Conservation (phyloP, 2,113 vertebrate genomes). For the Thermophis baileyi region DNA sequence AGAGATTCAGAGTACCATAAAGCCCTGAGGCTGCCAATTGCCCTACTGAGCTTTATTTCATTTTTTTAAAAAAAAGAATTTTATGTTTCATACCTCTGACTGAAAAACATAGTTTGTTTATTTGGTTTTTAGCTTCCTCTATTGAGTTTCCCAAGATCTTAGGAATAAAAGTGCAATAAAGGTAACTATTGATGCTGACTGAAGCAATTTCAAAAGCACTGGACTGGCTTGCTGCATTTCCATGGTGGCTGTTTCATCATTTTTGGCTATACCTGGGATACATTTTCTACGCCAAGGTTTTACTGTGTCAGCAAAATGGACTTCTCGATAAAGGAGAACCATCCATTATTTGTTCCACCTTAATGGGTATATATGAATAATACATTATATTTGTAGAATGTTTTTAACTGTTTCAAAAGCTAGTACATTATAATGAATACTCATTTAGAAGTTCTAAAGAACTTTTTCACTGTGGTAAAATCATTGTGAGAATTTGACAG, state of each 20-base stretch:
- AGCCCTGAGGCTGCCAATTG: background rate
- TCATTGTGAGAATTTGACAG: background rate
- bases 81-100: background rate
- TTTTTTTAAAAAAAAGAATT: background rate
- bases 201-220: background rate
- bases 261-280: background rate
- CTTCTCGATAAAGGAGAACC: background rate
- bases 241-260: background rate
- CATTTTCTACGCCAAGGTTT: background rate
- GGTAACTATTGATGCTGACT: background rate
- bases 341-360: constrained; percentile 16
- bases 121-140: background rate
- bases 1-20: background rate
- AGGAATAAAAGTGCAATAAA: background rate
- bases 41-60: background rate
- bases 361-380: constrained; percentile 31
- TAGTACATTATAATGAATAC: background rate
- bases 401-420: constrained; percentile 18
- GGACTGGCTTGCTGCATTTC: background rate
- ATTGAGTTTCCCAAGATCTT: background rate
- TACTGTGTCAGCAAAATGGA: background rate
- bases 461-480: background rate
- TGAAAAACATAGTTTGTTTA: background rate
- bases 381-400: constrained; percentile 11
- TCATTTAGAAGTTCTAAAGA: background rate